Percentiles rank a stretch among this genome's conserved stretches.
phyloP scores from a whole-genome alignment of 2,113 vertebrate species.

The Sorex fumeus region DNA sequence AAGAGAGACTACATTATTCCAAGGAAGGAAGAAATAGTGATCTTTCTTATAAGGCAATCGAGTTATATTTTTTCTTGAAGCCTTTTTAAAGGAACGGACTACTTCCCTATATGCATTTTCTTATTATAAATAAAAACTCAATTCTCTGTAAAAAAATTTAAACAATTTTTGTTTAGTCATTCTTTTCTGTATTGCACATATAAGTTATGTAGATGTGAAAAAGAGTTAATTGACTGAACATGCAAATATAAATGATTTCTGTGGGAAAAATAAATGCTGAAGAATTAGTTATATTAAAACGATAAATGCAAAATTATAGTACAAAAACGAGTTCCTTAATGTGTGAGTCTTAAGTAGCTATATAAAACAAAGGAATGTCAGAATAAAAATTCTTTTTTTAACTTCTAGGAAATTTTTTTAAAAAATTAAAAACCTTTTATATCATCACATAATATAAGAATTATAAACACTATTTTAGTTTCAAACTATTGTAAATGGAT shows the following conservation, averaged over 20 bases:
- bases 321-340: background rate
- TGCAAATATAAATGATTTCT: background rate
- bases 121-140: background rate
- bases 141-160: constrained; percentile 25
- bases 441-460: background rate
- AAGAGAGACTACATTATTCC: too few relatives aligned
- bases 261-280: background rate
- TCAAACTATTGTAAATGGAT: background rate
- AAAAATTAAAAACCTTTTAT: background rate
- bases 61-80: background rate
- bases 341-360: background rate
- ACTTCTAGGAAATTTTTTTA: background rate
- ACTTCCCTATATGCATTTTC: background rate
- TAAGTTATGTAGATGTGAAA: background rate
- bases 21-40: background rate
- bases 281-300: constrained; percentile 3
- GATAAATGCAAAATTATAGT: background rate
- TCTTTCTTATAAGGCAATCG: constrained; percentile 23
- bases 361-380: background rate
- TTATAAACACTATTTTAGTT: background rate
- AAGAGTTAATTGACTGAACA: background rate
- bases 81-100: background rate
- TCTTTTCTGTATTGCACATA: background rate
- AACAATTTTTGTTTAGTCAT: background rate
- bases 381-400: background rate